phyloP scores from a whole-genome alignment of 2,888 invertebrate genomes.

The Eilema sororculum region DNA sequence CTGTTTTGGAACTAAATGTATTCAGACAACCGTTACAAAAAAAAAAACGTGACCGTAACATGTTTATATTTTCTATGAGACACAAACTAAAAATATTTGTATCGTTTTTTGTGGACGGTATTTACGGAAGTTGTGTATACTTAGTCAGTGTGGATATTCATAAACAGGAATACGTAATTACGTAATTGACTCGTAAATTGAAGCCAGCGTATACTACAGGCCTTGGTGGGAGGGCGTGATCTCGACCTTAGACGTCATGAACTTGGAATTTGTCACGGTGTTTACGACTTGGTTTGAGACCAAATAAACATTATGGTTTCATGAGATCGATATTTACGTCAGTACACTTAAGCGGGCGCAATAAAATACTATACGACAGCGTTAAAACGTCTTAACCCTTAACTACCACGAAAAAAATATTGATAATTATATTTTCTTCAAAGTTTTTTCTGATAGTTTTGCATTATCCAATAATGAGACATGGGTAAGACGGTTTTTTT shows the following conservation, averaged over 20 bases:
- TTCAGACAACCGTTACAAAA: neutral
- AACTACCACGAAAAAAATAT: neutral
- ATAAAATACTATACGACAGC: conserved; percentile 6
- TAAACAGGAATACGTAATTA: conserved; percentile 15
- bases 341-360: conserved; percentile 5
- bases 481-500: neutral
- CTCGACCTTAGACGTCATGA: conserved; percentile 40
- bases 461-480: neutral
- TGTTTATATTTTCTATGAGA: neutral
- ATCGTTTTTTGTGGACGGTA: neutral
- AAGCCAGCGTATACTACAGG: neutral
- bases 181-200: conserved; percentile 12
- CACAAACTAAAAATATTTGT: neutral
- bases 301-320: conserved; percentile 22
- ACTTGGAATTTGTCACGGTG: conserved; percentile 28
- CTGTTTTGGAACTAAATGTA: neutral
- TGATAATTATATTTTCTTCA: neutral
- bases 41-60: neutral
- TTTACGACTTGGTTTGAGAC: conserved; percentile 35
- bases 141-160: neutral
- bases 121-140: conserved; percentile 8
- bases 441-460: neutral
- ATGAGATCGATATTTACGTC: conserved; percentile 26
- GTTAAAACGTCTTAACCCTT: neutral
- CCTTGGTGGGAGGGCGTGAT: conserved; percentile 23